A percentile compares a stretch with the other conserved stretches of the same genome.
These are phyloP conservation scores for Progne subis DNA, from an alignment of 2,113 vertebrate genomes.

Conservation along the genomic window DNA sequence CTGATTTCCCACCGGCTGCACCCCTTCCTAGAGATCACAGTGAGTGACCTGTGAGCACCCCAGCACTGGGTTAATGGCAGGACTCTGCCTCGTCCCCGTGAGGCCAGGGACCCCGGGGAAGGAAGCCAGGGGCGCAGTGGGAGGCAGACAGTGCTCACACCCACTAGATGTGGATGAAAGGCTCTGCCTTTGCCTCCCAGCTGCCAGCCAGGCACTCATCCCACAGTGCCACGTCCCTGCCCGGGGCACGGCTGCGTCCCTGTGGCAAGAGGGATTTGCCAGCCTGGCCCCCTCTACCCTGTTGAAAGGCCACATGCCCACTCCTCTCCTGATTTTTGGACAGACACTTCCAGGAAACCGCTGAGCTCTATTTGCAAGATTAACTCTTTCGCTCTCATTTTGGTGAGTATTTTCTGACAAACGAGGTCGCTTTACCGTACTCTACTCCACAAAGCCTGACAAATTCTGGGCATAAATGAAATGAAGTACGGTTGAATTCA, in stretches of 20 bases:
- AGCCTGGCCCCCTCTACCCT: neutral
- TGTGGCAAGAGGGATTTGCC: neutral
- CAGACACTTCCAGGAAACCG: neutral
- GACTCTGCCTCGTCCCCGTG: neutral
- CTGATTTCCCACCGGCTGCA: neutral
- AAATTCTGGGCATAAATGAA: neutral
- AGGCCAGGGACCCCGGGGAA: neutral
- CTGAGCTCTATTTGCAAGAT: neutral
- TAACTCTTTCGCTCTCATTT: neutral
- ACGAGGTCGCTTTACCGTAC: accelerated
- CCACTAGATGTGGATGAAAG: accelerated
- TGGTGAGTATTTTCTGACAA: neutral
- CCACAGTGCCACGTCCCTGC: neutral
- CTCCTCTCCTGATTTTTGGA: neutral
- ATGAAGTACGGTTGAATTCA: neutral
- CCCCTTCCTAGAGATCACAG: accelerated
- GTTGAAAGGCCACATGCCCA: neutral
- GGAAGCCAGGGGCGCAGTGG: neutral
- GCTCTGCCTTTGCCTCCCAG: neutral
- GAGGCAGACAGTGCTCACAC: neutral
- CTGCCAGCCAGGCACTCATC: accelerated
- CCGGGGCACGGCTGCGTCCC: accelerated
- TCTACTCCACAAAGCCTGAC: neutral
- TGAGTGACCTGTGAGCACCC: neutral
- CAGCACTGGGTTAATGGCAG: accelerated